Conservation (phyloP, 2,888 invertebrate genomes). For the Caenorhabditis virilis region DNA sequence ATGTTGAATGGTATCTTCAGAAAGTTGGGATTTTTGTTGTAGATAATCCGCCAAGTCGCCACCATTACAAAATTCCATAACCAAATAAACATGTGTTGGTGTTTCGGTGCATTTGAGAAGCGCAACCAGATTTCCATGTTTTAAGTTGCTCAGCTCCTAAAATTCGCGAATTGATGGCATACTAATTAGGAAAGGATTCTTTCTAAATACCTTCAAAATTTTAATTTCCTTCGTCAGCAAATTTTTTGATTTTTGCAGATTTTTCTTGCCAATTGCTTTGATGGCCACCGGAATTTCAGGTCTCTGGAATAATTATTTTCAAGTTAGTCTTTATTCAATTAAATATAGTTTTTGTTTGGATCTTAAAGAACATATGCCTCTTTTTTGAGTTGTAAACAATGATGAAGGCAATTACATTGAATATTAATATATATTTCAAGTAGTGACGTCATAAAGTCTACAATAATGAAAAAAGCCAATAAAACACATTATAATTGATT, state of each 20-base stretch:
- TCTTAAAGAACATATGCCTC: too few species aligned
- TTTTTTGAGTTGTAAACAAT: too few species aligned
- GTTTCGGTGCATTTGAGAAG: constrained; percentile 97
- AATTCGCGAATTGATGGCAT: neutral
- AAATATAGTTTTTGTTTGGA: too few species aligned
- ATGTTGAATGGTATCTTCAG: constrained; percentile 92
- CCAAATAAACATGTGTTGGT: constrained; percentile 88
- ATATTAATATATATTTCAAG: too few species aligned
- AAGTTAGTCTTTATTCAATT: too few species aligned
- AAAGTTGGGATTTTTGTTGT: constrained; percentile 87
- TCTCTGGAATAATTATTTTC: constrained; percentile 84
- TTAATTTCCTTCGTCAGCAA: constrained; percentile 97
- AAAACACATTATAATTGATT: too few species aligned
- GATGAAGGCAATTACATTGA: too few species aligned
- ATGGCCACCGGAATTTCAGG: constrained; percentile 88
- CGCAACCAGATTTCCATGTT: constrained; percentile 97
- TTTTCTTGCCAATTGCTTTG: constrained; percentile 97
- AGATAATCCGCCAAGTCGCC: constrained; percentile 98
- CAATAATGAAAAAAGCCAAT: too few species aligned
- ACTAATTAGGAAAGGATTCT: too few species aligned
- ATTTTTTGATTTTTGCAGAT: constrained; percentile 93
- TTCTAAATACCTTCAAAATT: constrained; percentile 88
- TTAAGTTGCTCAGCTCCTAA: constrained; percentile 89
- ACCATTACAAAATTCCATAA: constrained; percentile 98
- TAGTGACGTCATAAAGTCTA: too few species aligned